Conservation (phyloP, 2,113 vertebrate species). For the Stegostoma tigrinum region DNA sequence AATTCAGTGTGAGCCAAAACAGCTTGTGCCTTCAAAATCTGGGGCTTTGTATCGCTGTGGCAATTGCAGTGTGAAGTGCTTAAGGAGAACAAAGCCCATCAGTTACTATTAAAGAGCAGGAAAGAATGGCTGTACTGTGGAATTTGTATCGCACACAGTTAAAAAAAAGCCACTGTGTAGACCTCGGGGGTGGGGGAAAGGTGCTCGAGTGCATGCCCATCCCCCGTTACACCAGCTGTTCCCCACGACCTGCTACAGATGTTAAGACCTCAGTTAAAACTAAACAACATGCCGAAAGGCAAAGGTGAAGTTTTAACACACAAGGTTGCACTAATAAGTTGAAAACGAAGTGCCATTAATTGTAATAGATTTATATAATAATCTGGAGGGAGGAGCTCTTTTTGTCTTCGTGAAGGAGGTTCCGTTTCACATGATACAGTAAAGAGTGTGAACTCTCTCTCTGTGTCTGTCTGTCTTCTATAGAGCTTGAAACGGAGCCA, state of each 20-base stretch:
- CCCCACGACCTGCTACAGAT: conserved; percentile 10
- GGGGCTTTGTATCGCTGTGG: conserved; percentile 26
- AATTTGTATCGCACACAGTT: conserved; percentile 9
- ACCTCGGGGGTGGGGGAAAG: neutral
- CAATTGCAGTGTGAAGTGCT: neutral
- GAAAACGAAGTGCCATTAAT: conserved; percentile 6
- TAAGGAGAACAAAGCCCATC: conserved; percentile 10
- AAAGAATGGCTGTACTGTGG: conserved; percentile 21
- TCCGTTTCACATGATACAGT: neutral
- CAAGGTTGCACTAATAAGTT: neutral
- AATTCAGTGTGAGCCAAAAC: neutral
- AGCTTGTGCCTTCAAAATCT: conserved; percentile 28
- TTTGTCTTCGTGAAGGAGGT: neutral
- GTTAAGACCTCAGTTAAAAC: neutral
- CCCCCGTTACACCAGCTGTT: conserved; percentile 16
- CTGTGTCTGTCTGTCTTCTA: conserved; percentile 6
- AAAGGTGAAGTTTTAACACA: neutral
- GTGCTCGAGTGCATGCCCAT: neutral
- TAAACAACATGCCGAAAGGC: neutral
- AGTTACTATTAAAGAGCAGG: conserved; percentile 28
- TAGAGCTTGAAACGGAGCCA: neutral
- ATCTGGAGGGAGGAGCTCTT: neutral
- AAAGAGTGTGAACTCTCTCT: neutral
- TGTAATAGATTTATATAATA: neutral
- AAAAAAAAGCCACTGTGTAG: neutral